phyloP scores from a whole-genome alignment of 2,113 vertebrate species.

The Saccopteryx leptura region DNA sequence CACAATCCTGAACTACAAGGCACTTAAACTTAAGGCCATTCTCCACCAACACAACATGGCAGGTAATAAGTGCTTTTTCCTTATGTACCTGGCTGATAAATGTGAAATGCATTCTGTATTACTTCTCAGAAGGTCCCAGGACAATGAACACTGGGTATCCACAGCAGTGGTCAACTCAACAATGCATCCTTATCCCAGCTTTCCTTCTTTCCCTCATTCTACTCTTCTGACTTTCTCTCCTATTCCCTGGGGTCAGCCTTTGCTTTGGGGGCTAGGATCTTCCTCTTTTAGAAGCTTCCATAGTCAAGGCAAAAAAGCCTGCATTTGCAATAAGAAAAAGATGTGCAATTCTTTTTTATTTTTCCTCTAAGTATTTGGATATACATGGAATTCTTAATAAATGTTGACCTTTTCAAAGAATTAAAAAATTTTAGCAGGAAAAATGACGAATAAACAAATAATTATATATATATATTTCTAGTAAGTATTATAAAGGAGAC shows the following conservation, averaged over 20 bases:
- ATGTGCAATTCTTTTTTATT: neutral
- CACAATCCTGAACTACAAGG: neutral
- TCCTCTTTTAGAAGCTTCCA: neutral
- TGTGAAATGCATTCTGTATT: neutral
- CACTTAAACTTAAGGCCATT: neutral
- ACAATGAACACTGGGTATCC: neutral
- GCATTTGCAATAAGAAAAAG: neutral
- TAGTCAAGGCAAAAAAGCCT: neutral
- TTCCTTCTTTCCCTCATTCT: neutral
- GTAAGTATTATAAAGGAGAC: constrained; percentile 48
- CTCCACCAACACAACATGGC: neutral
- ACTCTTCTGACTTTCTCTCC: neutral
- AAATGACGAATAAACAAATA: constrained; percentile 9
- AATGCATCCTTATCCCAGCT: neutral
- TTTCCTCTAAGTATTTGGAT: neutral
- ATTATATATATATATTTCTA: constrained; percentile 36
- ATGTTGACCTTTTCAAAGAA: neutral
- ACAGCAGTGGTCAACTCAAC: neutral
- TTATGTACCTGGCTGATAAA: neutral
- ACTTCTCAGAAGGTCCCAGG: neutral
- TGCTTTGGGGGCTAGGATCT: neutral
- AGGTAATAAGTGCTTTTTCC: neutral
- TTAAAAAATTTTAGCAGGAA: constrained; percentile 63
- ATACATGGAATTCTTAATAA: neutral
- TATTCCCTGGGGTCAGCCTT: neutral